Evolutionary conservation across 2,888 invertebrate genomes (phyloP).

Genomic region (Orchesella flavescens): DNA sequence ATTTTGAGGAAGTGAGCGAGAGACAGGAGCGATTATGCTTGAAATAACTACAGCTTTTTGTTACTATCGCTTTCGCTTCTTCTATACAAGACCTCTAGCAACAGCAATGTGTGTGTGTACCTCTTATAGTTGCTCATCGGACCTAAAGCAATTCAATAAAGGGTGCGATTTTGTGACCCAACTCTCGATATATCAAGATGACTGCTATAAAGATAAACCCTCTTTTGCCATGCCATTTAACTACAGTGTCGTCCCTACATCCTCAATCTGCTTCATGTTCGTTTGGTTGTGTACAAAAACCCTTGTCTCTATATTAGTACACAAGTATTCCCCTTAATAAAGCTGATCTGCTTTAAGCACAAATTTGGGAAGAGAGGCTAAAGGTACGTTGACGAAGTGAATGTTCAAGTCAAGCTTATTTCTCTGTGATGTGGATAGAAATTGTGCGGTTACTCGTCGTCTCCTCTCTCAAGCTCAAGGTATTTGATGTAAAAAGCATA

Average conservation of each 20-base stretch:
- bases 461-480: not conserved
- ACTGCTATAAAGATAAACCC: slow-evolving; percentile 55
- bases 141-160: slow-evolving; percentile 49
- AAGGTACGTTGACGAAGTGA: not conserved
- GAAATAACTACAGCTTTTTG: slow-evolving; percentile 5
- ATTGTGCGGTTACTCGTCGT: not conserved
- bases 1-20: too few relatives aligned
- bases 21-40: slow-evolving; percentile 2
- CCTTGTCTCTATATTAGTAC: not conserved
- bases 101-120: not conserved
- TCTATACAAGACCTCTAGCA: not conserved
- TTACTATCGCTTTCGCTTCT: not conserved
- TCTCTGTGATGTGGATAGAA: not conserved
- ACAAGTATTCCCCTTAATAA: not conserved
- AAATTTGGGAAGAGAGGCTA: not conserved
- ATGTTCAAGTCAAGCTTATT: not conserved
- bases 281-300: not conserved
- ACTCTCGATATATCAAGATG: slow-evolving; percentile 48
- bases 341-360: not conserved
- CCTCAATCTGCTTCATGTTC: slow-evolving; percentile 21
- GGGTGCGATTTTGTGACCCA: slow-evolving; percentile 53
- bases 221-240: slow-evolving; percentile 51
- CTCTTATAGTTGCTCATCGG: slow-evolving; percentile 28
- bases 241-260: slow-evolving; percentile 26
- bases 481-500: not conserved